Percentiles rank a stretch among this genome's conserved stretches.
Conservation (phyloP, 1,140 invertebrate genomes). For the Drosophila ironensis region DNA sequence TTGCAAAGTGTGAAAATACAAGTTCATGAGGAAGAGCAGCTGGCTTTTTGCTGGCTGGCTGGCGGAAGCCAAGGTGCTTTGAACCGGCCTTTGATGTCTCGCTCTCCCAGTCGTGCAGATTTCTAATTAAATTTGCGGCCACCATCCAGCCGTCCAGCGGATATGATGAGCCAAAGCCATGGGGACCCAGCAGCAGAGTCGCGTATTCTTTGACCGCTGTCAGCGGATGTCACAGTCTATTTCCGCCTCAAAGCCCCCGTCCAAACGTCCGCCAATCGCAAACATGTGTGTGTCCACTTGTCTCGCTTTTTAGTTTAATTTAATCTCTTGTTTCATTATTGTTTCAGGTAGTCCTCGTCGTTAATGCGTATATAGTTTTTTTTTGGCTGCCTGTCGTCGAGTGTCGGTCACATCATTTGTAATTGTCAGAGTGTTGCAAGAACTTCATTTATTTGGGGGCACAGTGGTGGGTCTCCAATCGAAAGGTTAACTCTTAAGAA, state of each 20-base stretch:
- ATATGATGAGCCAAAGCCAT: slow-evolving; percentile 30
- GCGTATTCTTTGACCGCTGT: slow-evolving; percentile 36
- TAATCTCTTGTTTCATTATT: slow-evolving; percentile 49
- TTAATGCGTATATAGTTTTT: slow-evolving; percentile 19
- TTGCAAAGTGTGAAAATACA: slow-evolving; percentile 58
- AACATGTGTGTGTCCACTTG: slow-evolving; percentile 51
- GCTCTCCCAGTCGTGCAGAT: slow-evolving; percentile 48
- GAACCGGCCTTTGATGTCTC: slow-evolving; percentile 43
- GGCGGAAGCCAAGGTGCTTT: slow-evolving; percentile 69
- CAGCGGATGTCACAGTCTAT: slow-evolving; percentile 75
- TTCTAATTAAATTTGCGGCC: slow-evolving; percentile 72
- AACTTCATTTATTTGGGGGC: slow-evolving; percentile 44
- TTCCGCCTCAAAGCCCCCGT: slow-evolving; percentile 44
- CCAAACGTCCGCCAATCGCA: background rate
- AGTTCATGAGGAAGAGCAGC: background rate
- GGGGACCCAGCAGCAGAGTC: slow-evolving; percentile 7
- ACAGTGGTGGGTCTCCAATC: slow-evolving; percentile 26
- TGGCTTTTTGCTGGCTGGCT: slow-evolving; percentile 15
- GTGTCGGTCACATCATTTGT: slow-evolving; percentile 63
- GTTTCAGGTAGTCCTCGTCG: slow-evolving; percentile 37
- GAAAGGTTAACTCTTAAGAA: slow-evolving; percentile 8
- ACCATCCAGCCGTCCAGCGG: slow-evolving; percentile 68
- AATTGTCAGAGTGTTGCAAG: slow-evolving; percentile 58
- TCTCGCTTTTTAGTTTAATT: slow-evolving; percentile 41
- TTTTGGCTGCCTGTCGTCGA: slow-evolving; percentile 28